Percentiles rank a stretch among this genome's conserved stretches.
Conservation (phyloP, 2,797 vertebrate genomes). For the Mormyrus proboscirostris region DNA sequence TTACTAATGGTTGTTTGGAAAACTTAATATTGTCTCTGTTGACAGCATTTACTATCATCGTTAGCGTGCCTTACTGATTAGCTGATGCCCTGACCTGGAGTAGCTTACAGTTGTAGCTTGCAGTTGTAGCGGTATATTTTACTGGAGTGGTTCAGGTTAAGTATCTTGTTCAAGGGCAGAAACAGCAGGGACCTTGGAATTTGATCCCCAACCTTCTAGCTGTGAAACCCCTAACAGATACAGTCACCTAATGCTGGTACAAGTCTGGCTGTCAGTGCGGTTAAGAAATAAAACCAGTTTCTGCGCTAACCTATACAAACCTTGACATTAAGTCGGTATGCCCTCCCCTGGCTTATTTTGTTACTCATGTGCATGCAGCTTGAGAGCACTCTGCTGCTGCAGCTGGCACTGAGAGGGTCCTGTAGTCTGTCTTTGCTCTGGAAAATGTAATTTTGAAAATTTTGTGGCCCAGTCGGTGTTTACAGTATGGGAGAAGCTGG, state of each 20-base stretch:
- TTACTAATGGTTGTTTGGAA: not conserved
- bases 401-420: conserved; percentile 52
- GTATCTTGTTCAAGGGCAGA: not conserved
- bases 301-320: conserved; percentile 37
- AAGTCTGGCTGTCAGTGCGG: conserved; percentile 41
- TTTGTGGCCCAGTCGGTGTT: conserved; percentile 55
- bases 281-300: conserved; percentile 51
- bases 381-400: conserved; percentile 46
- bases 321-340: conserved; percentile 43
- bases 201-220: not conserved
- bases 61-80: not conserved
- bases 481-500: conserved; percentile 56
- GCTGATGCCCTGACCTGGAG: not conserved
- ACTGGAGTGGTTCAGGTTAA: not conserved
- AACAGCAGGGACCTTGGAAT: not conserved
- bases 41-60: not conserved
- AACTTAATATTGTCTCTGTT: not conserved
- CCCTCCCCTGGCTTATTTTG: conserved; percentile 31
- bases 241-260: conserved; percentile 34
- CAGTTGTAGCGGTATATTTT: not conserved
- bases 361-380: conserved; percentile 29
- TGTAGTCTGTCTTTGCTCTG: conserved; percentile 53
- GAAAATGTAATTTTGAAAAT: conserved; percentile 52
- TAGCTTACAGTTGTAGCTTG: not conserved
- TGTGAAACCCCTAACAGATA: conserved; percentile 31